Evolutionary conservation across 2,888 invertebrate species (phyloP).

Genomic region (Liposcelis brunnea): DNA sequence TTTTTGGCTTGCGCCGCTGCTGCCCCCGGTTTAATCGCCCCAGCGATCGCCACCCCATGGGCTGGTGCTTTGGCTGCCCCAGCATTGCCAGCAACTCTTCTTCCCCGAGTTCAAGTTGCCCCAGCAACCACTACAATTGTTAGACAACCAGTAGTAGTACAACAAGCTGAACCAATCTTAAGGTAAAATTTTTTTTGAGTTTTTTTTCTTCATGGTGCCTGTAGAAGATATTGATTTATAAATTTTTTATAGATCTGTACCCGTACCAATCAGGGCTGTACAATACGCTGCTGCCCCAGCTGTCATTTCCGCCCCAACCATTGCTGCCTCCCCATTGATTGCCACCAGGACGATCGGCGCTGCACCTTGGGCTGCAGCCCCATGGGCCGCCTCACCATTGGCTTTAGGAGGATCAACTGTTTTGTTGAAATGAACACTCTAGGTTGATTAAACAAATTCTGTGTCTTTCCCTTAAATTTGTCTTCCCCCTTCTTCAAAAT

Average conservation of each 20-base stretch:
- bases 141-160: conserved; percentile 1
- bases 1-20: background rate
- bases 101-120: background rate
- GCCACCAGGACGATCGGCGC: background rate
- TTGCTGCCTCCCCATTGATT: background rate
- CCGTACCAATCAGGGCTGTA: conserved; percentile 2
- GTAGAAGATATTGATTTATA: too few relatives aligned
- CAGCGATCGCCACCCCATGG: conserved; percentile 1
- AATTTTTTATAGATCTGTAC: conserved; percentile 1
- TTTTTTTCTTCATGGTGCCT: too few relatives aligned
- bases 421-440: too few relatives aligned
- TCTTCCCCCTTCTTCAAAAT: too few relatives aligned
- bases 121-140: conserved; percentile 1
- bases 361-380: background rate
- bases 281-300: conserved; percentile 5
- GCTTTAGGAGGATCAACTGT: too few relatives aligned
- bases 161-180: conserved; percentile 1
- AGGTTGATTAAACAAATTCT: too few relatives aligned
- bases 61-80: background rate
- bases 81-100: conserved; percentile 4
- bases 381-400: background rate
- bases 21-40: conserved; percentile 1
- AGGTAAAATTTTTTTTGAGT: background rate
- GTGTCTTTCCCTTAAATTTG: too few relatives aligned
- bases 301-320: background rate